Base-by-base conservation (phyloP, 2,888 invertebrate species). In the Emmelina monodactyla region DNA sequence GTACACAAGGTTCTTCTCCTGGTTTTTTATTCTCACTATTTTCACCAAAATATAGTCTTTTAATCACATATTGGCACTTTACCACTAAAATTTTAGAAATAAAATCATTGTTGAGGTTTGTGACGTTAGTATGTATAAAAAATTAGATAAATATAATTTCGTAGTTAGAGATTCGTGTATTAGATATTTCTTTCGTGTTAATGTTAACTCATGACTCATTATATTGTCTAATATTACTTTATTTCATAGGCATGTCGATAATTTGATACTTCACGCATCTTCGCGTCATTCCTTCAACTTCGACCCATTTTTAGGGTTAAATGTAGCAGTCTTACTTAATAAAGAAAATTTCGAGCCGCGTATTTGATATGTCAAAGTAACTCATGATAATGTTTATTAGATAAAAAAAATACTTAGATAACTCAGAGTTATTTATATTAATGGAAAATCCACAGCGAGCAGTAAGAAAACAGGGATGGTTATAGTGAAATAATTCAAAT, bases 381-480 rank as follows among this genome's bases (percentile, higher is more conserved):
- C 50, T 67, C 75, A 75, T 75, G 60, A 76, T 75, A 71, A 75
- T 70, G 66, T 62, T 66, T 67, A 68, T 71, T 72, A 78, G 73
- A 62, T 76, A 70, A 62, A 53, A n/a, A n/a, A 47, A 68, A 62
- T 61, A 71, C 58, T 66, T 72, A 78, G 76, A 63, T 73, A 72
- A 63, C 67, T 29, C 13, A 29, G 58, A 68, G 61, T 69, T 64
- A 70, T 61, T 68, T 55, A 62, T 67, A 67, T 58, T 59, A 66
- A 57, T 58, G 60, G 51, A 60, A 58, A 66, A 60, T 59, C 61
- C 64, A 72, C 72, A 68, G 69, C 68, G 70, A 71, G 66, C 73
- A 73, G 73, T 73, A 78, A 75, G 79, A 69, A 79, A 79, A 79
- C 79, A 79, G 79, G 79, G 79, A 78, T 71, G 76, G 67, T 67